Evolutionary conservation across 2,888 invertebrate genomes (phyloP), one percentile per base, ranked within the genome.

Genomic region (Leucoma salicis): DNA sequence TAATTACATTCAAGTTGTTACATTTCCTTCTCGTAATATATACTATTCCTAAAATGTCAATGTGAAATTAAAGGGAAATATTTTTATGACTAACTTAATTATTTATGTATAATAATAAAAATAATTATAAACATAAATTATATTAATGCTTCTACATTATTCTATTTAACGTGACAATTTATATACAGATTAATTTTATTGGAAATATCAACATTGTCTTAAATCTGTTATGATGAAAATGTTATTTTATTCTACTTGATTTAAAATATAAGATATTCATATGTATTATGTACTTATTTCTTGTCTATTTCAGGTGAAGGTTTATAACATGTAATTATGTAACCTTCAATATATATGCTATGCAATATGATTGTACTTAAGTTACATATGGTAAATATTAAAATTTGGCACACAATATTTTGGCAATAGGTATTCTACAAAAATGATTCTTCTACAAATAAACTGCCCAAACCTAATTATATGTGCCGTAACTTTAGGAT

Each of bases 251-350:
- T 45, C 48, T 64, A 56, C 52, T 52, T 50, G 46, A 57, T 56
- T 63, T 44, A 57, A 54, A 59, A 49, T 65, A 63, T 63, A 61
- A 63, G 63, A 64, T 51, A 62, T 63, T 52, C 49, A 64, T 61
- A 49, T 42, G 7, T 29, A 13, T 4, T 18, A 49, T 13, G 40
- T 52, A 63, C 40, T 44, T n/a, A 41, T 46, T 34, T 54, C 46
- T 18, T 25, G 10, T 25, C 2, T 25, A 25, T 10, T 25, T 25
- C 25, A 5, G 7, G n/a, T 18, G 7, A 7, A 18, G 5, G 7
- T 18, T 18, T 5, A 25, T 25, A n/a, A 5, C 25, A 25, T 37
- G 13, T 39, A 27, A 11, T n/a, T n/a, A n/a, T n/a, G n/a, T n/a
- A n/a, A n/a, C n/a, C n/a, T n/a, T n/a, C n/a, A n/a, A n/a, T n/a